Evolutionary conservation across 2,888 invertebrate species (phyloP).

Genomic region (Leptinotarsa tumamoca): DNA sequence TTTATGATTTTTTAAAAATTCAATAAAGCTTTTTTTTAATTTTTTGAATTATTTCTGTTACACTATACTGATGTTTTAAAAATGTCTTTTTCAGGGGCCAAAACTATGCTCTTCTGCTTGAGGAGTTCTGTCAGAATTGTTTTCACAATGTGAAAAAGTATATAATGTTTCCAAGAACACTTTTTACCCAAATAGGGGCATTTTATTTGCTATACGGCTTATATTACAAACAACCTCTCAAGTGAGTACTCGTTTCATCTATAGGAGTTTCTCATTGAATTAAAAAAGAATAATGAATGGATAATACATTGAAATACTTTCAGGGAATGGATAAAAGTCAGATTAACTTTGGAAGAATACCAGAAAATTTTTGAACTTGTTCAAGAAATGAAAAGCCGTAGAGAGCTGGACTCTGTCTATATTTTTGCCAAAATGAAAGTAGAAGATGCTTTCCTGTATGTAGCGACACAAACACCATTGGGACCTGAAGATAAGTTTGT

Average conservation of each 20-base stretch:
- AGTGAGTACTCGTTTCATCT: constrained; percentile 50
- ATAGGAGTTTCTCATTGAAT: background rate
- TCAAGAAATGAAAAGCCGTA: constrained; percentile 45
- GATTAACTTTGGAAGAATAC: constrained; percentile 56
- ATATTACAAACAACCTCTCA: constrained; percentile 60
- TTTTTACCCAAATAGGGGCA: constrained; percentile 56
- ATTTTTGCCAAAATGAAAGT: constrained; percentile 56
- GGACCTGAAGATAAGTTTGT: constrained; percentile 52
- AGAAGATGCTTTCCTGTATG: constrained; percentile 57
- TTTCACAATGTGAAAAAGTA: constrained; percentile 56
- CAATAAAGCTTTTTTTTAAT: background rate
- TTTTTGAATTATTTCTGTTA: background rate
- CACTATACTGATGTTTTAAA: constrained; percentile 5
- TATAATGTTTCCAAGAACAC: constrained; percentile 50
- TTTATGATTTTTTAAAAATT: background rate
- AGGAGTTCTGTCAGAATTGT: constrained; percentile 53
- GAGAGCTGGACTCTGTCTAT: constrained; percentile 52
- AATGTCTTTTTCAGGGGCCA: constrained; percentile 52
- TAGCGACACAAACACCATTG: constrained; percentile 47
- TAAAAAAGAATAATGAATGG: background rate
- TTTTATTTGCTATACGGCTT: constrained; percentile 59
- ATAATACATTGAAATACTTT: constrained; percentile 26
- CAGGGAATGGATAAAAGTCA: constrained; percentile 56
- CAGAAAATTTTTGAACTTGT: constrained; percentile 52
- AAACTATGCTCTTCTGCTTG: constrained; percentile 47